Conservation (phyloP, 2,797 vertebrate genomes). For the Sebastes steindachneri region DNA sequence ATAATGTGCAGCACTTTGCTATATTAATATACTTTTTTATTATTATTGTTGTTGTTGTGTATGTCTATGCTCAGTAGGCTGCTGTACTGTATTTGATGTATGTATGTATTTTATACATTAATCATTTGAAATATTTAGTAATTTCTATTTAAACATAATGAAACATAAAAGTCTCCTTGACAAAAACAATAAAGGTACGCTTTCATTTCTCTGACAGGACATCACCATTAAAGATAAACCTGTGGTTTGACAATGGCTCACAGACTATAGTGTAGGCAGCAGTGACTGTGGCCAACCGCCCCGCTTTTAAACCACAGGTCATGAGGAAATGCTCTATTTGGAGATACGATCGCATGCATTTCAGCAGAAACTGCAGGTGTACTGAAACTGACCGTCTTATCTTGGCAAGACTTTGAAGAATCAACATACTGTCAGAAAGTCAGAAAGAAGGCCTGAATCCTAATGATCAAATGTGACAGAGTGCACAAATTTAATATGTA, state of each 20-base stretch:
- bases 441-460: background rate
- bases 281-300: background rate
- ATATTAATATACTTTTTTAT: background rate
- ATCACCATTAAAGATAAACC: background rate
- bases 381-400: background rate
- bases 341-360: background rate
- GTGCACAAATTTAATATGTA: background rate
- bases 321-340: conserved; percentile 33
- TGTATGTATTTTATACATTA: background rate
- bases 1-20: background rate
- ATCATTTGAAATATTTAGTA: background rate
- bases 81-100: background rate
- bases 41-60: background rate
- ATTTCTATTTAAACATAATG: background rate
- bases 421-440: background rate
- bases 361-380: conserved; percentile 22
- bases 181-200: background rate
- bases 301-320: conserved; percentile 53
- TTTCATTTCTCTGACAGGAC: conserved; percentile 41
- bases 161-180: background rate
- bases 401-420: background rate
- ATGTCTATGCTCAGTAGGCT: background rate
- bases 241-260: conserved; percentile 2
- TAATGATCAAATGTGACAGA: background rate
- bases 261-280: background rate